phyloP scores from a whole-genome alignment of 2,113 vertebrate species.

The Dicaeum eximium region DNA sequence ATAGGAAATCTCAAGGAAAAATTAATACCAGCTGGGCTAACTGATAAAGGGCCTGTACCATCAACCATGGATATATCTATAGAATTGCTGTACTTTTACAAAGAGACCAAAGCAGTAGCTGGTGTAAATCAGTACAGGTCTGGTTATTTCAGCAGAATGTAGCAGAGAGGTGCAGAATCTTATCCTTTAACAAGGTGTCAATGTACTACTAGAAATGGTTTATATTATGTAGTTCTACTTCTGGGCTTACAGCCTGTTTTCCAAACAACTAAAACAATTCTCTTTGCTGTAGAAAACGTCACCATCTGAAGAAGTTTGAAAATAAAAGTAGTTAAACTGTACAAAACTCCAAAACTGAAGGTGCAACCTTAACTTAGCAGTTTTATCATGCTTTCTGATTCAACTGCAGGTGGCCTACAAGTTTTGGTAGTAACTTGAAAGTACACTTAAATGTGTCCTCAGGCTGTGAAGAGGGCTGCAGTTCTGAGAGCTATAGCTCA shows the following conservation, averaged over 20 bases:
- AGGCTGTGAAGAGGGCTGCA: not conserved
- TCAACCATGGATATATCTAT: not conserved
- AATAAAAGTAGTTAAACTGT: not conserved
- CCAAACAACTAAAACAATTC: not conserved
- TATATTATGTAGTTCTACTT: not conserved
- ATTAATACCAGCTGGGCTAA: not conserved
- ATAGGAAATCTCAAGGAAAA: slow-evolving; percentile 12
- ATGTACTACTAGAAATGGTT: not conserved
- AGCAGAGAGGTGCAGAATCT: not conserved
- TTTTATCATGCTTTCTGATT: not conserved
- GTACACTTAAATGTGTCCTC: not conserved
- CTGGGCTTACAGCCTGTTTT: not conserved
- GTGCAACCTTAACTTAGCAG: not conserved
- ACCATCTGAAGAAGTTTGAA: not conserved
- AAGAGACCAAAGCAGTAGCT: not conserved
- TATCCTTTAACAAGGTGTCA: not conserved
- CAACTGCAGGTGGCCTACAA: not conserved
- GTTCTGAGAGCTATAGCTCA: not conserved
- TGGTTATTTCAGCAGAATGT: not conserved
- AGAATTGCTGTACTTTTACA: not conserved
- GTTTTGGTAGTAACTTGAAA: not conserved
- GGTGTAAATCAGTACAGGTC: not conserved
- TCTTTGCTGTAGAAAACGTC: not conserved
- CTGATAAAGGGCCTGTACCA: not conserved
- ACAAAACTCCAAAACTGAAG: not conserved